Evolutionary conservation across 2,113 vertebrate genomes (phyloP).

Genomic region (Rallus limicola): DNA sequence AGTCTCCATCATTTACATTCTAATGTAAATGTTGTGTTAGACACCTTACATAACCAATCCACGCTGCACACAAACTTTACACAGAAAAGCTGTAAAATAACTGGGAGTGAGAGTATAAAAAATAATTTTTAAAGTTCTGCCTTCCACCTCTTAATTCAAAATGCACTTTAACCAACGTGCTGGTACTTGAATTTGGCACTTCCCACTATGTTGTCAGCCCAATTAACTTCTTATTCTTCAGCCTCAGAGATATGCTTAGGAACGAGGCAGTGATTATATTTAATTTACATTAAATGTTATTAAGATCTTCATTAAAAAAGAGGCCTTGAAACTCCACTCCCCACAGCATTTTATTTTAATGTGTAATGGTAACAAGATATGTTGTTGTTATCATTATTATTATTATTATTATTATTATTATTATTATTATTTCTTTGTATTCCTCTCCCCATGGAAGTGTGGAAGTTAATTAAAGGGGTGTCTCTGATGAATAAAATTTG

Average conservation of each 20-base stretch:
- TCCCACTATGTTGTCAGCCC: not conserved
- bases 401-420: not conserved
- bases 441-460: not conserved
- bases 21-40: not conserved
- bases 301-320: slow-evolving; percentile 28
- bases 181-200: not conserved
- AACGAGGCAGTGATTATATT: slow-evolving; percentile 39
- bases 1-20: not conserved
- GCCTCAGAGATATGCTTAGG: not conserved
- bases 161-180: not conserved
- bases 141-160: not conserved
- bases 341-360: slow-evolving; percentile 37
- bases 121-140: not conserved
- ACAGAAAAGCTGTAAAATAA: not conserved
- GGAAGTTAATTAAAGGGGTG: slow-evolving; percentile 49
- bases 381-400: not conserved
- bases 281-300: slow-evolving; percentile 60
- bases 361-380: slow-evolving; percentile 9
- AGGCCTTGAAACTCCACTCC: not conserved
- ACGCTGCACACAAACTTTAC: fast-evolving
- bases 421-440: slow-evolving; percentile 18
- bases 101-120: not conserved
- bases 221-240: slow-evolving; percentile 48
- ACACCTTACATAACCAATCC: not conserved
- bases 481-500: not conserved